Conservation (phyloP, 2,113 vertebrate species). For the Cyphomyrus discorhynchus region DNA sequence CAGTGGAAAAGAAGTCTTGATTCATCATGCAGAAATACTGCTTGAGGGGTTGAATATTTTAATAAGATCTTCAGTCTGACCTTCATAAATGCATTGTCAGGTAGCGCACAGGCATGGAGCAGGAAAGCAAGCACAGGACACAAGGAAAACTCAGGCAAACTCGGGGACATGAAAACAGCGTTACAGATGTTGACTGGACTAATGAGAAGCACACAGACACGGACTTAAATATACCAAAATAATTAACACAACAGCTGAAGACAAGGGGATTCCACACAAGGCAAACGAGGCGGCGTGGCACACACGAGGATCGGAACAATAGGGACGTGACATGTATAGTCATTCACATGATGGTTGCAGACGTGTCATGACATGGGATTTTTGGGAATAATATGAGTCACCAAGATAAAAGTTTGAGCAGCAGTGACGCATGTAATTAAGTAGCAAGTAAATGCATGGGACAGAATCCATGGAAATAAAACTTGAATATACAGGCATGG, state of each 20-base stretch:
- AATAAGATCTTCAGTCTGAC: neutral
- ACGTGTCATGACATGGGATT: neutral
- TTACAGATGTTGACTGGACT: too few relatives aligned
- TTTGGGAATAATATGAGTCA: neutral
- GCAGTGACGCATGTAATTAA: neutral
- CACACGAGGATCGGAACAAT: too few relatives aligned
- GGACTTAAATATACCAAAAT: too few relatives aligned
- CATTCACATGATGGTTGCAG: neutral
- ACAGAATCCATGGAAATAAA: neutral
- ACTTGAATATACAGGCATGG: too few relatives aligned
- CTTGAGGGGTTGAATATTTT: neutral
- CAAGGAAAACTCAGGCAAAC: too few relatives aligned
- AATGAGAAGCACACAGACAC: too few relatives aligned
- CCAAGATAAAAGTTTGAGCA: neutral
- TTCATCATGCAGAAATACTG: neutral
- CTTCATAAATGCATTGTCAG: neutral
- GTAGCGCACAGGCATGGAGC: too few relatives aligned
- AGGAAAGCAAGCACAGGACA: too few relatives aligned
- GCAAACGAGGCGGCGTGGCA: too few relatives aligned
- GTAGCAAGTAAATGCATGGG: neutral
- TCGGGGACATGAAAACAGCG: too few relatives aligned
- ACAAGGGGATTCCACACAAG: too few relatives aligned
- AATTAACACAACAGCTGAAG: too few relatives aligned
- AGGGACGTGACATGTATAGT: neutral
- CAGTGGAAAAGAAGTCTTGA: neutral